Evolutionary conservation across 2,888 invertebrate species (phyloP), one percentile per base, ranked within the genome.

Genomic region (Hydroisotoma schaefferi): DNA sequence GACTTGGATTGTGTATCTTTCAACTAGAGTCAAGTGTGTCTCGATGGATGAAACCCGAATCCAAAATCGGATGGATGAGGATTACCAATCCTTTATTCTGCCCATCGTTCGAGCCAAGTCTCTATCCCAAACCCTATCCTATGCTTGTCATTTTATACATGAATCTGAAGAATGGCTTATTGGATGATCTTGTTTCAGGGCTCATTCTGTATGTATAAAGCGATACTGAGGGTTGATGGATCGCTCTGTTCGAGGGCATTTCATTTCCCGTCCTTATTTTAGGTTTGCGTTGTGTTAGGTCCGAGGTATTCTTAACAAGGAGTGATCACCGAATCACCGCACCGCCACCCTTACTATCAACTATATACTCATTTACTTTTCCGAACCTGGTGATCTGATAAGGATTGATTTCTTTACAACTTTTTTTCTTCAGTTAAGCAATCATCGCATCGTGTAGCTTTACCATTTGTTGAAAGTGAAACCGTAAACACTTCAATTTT

Each of bases 201-300:
- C 61, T 68, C 68, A 70, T 70, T 70, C 44, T 55, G 68, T 68
- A 70, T 70, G 70, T 70, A 70, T 70, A 60, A 62, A 64, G 67
- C 55, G 70, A 64, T 59, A 60, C 64, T 61, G 48, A 59, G 65
- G 66, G 68, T 67, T 70, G 70, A 70, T 70, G 70, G 70, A 70
- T 70, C 63, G 67, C 68, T 61, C 38, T 59, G 53, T 63, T 66
- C 57, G 46, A 59, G 65, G 63, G 68, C 68, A 62, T 68, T 70
- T 68, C 70, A 70, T 70, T 70, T 70, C 70, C 70, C 67, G 65
- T 67, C 53, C 63, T 58, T 40, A 40, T 40, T 40, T 40, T 15
- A 40, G 8, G 15, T 40, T 20, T 10, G 8, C n/a, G n/a, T n/a
- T n/a, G n/a, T n/a, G n/a, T n/a, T n/a, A n/a, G n/a, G n/a, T n/a